Percentiles rank a stretch among this genome's conserved stretches.
Evolutionary conservation across 2,888 invertebrate species (phyloP).

Genomic region (Siphonodentalium dalli): DNA sequence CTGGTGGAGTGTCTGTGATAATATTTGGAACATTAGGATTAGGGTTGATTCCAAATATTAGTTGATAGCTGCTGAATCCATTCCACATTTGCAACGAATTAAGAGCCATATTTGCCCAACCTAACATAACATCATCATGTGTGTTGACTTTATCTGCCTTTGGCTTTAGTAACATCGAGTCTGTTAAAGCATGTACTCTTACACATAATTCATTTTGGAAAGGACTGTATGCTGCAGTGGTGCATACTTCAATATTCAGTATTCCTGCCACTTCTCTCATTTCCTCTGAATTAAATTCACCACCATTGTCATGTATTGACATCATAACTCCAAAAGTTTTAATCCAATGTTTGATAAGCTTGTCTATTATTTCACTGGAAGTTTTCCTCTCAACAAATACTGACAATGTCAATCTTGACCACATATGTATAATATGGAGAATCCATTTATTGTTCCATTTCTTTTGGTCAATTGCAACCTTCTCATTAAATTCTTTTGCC

Average conservation of each 20-base stretch:
- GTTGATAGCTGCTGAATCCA: no score
- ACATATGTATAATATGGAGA: no score
- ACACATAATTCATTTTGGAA: no score
- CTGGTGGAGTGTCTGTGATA: constrained; percentile 19
- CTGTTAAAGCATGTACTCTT: constrained; percentile 21
- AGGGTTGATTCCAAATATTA: constrained; percentile 22
- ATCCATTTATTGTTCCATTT: no score
- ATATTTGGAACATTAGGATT: constrained; percentile 23
- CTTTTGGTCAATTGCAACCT: no score
- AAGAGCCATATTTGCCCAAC: constrained; percentile 26
- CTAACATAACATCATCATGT: constrained; percentile 2
- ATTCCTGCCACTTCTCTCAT: no score
- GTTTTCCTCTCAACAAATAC: constrained; percentile 15
- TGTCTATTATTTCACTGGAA: constrained; percentile 22
- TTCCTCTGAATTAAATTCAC: constrained; percentile 30
- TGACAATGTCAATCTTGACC: no score
- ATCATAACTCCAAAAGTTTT: constrained; percentile 28
- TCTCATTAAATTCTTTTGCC: no score
- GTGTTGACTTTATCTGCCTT: constrained; percentile 13
- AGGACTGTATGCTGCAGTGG: no score
- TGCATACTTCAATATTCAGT: no score
- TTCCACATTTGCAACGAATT: constrained; percentile 27
- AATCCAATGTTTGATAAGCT: constrained; percentile 29
- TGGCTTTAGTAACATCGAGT: constrained; percentile 25
- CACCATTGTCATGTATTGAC: constrained; percentile 27